A percentile compares a stretch with the other conserved stretches of the same genome.
phyloP scores from a whole-genome alignment of 1,140 invertebrate genomes.

The Brachionus paranguensis region DNA sequence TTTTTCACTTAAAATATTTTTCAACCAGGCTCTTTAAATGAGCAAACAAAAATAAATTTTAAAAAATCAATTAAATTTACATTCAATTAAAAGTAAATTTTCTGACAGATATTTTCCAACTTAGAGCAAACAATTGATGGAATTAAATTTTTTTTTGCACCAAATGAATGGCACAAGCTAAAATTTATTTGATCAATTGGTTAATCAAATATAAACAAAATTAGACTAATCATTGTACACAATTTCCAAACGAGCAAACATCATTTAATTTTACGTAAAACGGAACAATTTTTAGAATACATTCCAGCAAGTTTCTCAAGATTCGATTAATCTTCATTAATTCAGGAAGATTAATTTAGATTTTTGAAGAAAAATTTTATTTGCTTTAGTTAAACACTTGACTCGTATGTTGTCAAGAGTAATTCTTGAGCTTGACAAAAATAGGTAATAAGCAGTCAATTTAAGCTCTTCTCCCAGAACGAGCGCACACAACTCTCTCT shows the following conservation, averaged over 20 bases:
- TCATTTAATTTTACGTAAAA: not conserved
- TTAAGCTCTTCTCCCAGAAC: not conserved
- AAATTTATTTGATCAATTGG: not conserved
- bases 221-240: not conserved
- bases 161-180: not conserved
- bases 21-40: not conserved
- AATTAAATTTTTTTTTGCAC: not conserved
- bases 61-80: not conserved
- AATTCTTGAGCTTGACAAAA: not conserved
- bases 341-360: slow-evolving; percentile 22
- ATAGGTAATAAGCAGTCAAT: not conserved
- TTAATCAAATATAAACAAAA: slow-evolving; percentile 3
- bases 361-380: not conserved
- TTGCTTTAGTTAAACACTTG: not conserved
- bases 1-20: not conserved
- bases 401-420: not conserved
- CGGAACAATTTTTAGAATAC: not conserved
- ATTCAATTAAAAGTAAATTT: not conserved
- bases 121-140: not conserved
- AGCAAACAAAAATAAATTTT: not conserved
- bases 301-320: slow-evolving; percentile 7
- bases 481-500: not conserved
- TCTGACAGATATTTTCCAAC: not conserved
- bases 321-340: not conserved
- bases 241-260: not conserved